Percentiles rank a stretch among this genome's conserved stretches.
Conservation (phyloP, 2,797 vertebrate genomes). For the Heteromormyrus szaboi region DNA sequence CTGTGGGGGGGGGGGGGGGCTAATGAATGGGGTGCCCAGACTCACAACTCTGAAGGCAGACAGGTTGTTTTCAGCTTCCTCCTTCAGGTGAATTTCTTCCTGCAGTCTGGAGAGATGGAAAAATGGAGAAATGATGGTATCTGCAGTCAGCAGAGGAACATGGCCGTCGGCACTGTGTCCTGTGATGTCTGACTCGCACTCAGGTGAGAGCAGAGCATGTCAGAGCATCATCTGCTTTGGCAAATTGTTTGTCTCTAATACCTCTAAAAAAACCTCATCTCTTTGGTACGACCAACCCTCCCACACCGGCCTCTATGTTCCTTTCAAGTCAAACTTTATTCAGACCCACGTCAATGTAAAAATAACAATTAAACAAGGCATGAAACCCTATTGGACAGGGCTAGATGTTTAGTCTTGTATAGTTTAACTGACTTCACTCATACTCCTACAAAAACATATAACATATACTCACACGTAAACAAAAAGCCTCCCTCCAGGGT, state of each 20-base stretch:
- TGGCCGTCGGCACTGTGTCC: not conserved
- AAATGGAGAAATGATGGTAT: not conserved
- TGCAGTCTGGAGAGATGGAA: constrained; percentile 65
- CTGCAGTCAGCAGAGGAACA: not conserved
- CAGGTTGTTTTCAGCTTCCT: constrained; percentile 88
- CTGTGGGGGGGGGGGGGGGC: not conserved
- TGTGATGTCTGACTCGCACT: not conserved
- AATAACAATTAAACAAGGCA: not conserved
- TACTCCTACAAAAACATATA: not conserved
- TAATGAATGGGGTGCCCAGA: constrained; percentile 24
- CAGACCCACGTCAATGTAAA: not conserved
- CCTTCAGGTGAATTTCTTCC: constrained; percentile 83
- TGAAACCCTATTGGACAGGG: not conserved
- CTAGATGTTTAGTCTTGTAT: not conserved
- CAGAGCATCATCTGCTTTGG: not conserved
- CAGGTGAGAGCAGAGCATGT: not conserved
- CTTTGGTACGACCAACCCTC: not conserved
- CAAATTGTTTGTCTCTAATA: not conserved
- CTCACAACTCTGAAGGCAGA: constrained; percentile 85
- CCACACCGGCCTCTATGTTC: not conserved
- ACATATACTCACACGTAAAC: not conserved
- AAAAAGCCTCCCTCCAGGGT: not conserved
- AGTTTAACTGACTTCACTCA: not conserved
- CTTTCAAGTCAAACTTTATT: not conserved
- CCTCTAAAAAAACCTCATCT: not conserved